Evolutionary conservation across 1,140 invertebrate genomes (phyloP).

Genomic region (Neodiprion pinetum): DNA sequence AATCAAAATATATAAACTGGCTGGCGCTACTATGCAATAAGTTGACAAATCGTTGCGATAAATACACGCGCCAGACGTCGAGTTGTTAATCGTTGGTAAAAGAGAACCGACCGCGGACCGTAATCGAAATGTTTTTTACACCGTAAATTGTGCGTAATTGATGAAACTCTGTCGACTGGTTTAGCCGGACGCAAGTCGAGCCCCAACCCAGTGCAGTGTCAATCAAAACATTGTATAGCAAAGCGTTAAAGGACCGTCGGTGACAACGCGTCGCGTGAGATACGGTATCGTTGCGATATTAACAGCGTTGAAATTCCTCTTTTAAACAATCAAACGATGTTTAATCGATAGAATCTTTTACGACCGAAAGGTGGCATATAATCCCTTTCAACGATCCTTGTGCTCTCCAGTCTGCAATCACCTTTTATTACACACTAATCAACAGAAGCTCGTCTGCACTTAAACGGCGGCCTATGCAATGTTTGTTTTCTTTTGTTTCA

Average conservation of each 20-base stretch:
- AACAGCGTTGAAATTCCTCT: no score
- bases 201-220: not conserved
- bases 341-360: no score
- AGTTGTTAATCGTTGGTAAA: not conserved
- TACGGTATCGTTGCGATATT: no score
- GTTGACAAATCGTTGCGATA: not conserved
- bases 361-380: no score
- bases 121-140: not conserved
- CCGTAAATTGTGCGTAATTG: conserved; percentile 5
- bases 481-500: no score
- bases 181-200: not conserved
- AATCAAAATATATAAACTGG: conserved; percentile 41
- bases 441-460: no score
- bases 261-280: not conserved
- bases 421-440: no score
- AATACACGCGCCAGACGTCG: not conserved
- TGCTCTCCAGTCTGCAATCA: no score
- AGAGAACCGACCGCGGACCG: not conserved
- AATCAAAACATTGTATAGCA: not conserved
- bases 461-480: no score
- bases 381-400: no score
- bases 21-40: not conserved
- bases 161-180: not conserved
- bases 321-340: no score
- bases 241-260: no score